Base-by-base conservation (phyloP, 1,140 invertebrate genomes). In the Drosophila kurseongensis region DNA sequence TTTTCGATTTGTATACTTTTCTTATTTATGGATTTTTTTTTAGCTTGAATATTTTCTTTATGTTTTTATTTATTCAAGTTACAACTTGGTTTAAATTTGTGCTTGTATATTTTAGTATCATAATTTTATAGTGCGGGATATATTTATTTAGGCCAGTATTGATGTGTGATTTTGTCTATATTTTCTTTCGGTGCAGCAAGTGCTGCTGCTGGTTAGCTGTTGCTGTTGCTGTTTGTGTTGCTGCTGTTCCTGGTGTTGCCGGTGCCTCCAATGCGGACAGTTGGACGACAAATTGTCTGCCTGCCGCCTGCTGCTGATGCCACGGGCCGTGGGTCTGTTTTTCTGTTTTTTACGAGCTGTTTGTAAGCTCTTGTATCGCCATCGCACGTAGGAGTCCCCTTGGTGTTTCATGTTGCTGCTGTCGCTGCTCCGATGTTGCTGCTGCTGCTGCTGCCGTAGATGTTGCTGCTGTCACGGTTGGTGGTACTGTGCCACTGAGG, bases 251-350 rank as follows among this genome's bases (percentile, higher is more conserved):
- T 50, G 38, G 14, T 42, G 42, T 14, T 59, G 50, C 63, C 66
- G 73, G 51, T 69, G 63, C 75, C 56, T 68, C 73, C 75, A 77
- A 68, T 76, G 74, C 76, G 61, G 61, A 79, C 76, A 80, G 77
- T 80, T 80, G 83, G 72, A 86, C 83, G 83, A 86, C 83, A 86
- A 86, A 79, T 86, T 86, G 83, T 86, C 84, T 86, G 81, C 50
- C 75, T 61, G 65, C 68, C 69, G 79, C 48, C 59, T 42, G 79
- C 50, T 73, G 66, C 41, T 18, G 32, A 41, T n/a, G 35, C 42
- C 60, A 51, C 45, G 38, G 29, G 40, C 72, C 59, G 61, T 78
- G 68, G 74, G 48, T 85, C 78, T 86, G 69, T 79, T 86, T 86
- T 8, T 51, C 29, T 51, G 48, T 51, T 51, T 51, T 86, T 86